phyloP scores from a whole-genome alignment of 2,888 invertebrate genomes.

The Morinoia aosen region DNA sequence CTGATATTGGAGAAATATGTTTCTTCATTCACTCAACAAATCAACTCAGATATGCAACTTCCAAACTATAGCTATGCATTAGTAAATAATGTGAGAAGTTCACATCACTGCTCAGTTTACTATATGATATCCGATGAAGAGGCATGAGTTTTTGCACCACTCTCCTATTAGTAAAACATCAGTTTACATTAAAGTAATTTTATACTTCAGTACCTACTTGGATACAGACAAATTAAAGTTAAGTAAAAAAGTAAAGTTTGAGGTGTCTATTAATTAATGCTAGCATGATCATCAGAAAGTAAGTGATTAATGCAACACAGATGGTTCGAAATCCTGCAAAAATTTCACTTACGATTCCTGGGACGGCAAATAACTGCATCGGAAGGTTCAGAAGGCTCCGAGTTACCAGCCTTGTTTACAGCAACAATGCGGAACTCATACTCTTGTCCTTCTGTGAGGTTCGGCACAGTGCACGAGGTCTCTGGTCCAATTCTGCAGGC shows the following conservation, averaged over 20 bases:
- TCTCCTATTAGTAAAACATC: neutral
- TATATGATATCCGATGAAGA: neutral
- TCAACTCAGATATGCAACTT: too few relatives aligned
- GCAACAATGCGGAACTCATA: constrained; percentile 98
- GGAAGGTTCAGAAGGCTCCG: constrained; percentile 95
- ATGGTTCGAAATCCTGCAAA: neutral
- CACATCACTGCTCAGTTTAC: neutral
- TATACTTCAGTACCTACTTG: neutral
- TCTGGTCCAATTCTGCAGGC: constrained; percentile 87
- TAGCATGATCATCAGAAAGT: neutral
- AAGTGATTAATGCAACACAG: neutral
- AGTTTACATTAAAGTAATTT: neutral
- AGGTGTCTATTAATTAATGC: neutral
- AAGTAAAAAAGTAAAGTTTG: too few relatives aligned
- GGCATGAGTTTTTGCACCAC: neutral
- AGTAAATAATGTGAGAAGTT: too few relatives aligned
- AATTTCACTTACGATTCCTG: constrained; percentile 78
- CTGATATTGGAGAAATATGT: neutral
- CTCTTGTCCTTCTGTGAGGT: constrained; percentile 92
- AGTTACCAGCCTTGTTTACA: constrained; percentile 93
- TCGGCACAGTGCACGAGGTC: constrained; percentile 86
- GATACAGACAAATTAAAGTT: neutral
- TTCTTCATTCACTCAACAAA: neutral
- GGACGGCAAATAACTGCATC: constrained; percentile 88
- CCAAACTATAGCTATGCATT: too few relatives aligned